phyloP scores from a whole-genome alignment of 1,140 invertebrate species.

The Meloidogyne floridensis region DNA sequence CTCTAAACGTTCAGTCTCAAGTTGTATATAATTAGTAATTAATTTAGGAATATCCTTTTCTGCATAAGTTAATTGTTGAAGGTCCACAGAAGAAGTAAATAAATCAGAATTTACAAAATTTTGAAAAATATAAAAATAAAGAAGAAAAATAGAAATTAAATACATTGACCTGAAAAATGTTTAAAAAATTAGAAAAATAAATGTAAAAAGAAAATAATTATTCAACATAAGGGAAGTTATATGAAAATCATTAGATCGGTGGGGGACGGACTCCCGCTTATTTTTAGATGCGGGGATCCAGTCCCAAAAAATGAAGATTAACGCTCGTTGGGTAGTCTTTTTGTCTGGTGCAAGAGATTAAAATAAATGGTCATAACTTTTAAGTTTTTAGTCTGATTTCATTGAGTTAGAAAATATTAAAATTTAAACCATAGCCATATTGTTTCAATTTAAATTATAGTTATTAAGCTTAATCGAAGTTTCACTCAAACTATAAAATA shows the following conservation, averaged over 20 bases:
- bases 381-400: no score
- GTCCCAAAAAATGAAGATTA: no score
- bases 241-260: no score
- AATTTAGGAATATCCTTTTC: slow-evolving; percentile 56
- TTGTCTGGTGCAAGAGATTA: no score
- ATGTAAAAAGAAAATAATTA: background rate
- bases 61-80: slow-evolving; percentile 47
- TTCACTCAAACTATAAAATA: no score
- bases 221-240: background rate
- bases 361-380: no score
- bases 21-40: slow-evolving; percentile 52
- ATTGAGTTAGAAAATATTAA: no score
- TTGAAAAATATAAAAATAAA: slow-evolving; percentile 8
- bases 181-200: background rate
- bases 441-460: no score
- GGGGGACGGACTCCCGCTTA: no score
- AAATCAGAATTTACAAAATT: slow-evolving; percentile 36
- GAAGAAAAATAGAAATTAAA: slow-evolving; percentile 19
- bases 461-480: no score
- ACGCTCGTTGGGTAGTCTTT: no score
- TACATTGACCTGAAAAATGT: slow-evolving; percentile 8
- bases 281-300: no score
- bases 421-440: background rate
- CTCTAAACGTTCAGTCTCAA: slow-evolving; percentile 47
- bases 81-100: slow-evolving; percentile 55